Conservation (phyloP, 2,113 vertebrate species). For the Oryzias melastigma region DNA sequence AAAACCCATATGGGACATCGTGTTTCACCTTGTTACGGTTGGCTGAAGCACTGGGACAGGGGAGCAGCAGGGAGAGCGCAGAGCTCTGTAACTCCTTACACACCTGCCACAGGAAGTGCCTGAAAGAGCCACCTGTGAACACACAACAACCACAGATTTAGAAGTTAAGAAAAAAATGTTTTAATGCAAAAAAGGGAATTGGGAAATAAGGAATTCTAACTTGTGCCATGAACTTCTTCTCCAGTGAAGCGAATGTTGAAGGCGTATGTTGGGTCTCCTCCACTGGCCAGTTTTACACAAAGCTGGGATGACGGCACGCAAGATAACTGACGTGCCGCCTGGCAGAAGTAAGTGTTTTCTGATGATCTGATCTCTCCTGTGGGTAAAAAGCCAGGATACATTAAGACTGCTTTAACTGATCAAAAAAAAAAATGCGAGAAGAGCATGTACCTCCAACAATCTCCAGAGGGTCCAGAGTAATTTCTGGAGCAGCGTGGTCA, state of each 20-base stretch:
- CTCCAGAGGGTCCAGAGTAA: conserved; percentile 93
- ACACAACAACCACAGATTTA: conserved; percentile 25
- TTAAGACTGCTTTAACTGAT: neutral
- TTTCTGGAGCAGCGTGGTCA: conserved; percentile 95
- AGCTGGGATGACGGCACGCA: conserved; percentile 93
- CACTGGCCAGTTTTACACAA: conserved; percentile 93
- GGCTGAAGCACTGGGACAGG: conserved; percentile 93
- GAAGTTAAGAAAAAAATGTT: neutral
- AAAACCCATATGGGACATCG: conserved; percentile 1
- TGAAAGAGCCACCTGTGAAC: conserved; percentile 91
- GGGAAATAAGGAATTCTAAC: conserved; percentile 74
- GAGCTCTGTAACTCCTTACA: conserved; percentile 97
- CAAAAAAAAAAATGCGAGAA: neutral
- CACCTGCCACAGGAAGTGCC: conserved; percentile 98
- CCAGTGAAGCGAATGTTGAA: conserved; percentile 99
- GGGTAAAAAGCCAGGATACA: neutral
- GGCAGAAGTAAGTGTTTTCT: conserved; percentile 96
- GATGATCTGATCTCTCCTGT: conserved; percentile 90
- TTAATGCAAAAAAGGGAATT: neutral
- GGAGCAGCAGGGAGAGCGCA: conserved; percentile 88
- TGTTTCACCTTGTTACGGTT: conserved; percentile 92
- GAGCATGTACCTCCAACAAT: conserved; percentile 87
- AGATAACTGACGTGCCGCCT: conserved; percentile 91
- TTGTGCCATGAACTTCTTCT: conserved; percentile 97
- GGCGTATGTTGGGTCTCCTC: conserved; percentile 93